Evolutionary conservation across 2,113 vertebrate genomes (phyloP).

Genomic region (Hydrolagus affinis): DNA sequence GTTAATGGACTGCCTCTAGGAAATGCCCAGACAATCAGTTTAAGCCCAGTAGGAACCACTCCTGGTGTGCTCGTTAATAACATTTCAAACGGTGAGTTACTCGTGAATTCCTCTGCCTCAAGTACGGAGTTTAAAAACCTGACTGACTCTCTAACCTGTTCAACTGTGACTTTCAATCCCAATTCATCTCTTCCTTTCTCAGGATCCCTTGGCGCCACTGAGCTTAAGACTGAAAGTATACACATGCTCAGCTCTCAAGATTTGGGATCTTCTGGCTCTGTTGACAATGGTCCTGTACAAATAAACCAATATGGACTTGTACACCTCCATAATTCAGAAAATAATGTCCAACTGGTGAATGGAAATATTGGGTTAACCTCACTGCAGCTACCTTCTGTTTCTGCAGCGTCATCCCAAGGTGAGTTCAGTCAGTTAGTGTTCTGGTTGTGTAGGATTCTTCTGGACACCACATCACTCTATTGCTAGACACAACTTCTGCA

Average conservation of each 20-base stretch:
- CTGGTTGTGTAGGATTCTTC: not conserved
- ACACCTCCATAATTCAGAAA: constrained; percentile 76
- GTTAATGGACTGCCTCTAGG: constrained; percentile 88
- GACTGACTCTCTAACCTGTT: constrained; percentile 58
- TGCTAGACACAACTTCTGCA: not conserved
- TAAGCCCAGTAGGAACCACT: constrained; percentile 72
- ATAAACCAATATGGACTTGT: constrained; percentile 89
- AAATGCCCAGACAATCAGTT: constrained; percentile 68
- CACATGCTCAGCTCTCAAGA: constrained; percentile 74
- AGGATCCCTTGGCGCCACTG: constrained; percentile 67
- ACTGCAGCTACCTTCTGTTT: constrained; percentile 78
- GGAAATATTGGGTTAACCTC: constrained; percentile 80
- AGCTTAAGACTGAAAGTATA: constrained; percentile 79
- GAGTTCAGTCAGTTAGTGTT: not conserved
- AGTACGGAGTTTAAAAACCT: constrained; percentile 71
- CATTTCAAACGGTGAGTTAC: constrained; percentile 68
- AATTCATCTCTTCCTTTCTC: constrained; percentile 61
- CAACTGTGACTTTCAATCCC: constrained; percentile 61
- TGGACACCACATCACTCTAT: not conserved
- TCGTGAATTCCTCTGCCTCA: constrained; percentile 65
- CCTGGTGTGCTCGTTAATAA: constrained; percentile 57
- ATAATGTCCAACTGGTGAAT: constrained; percentile 69
- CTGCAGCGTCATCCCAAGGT: constrained; percentile 77
- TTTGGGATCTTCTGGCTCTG: constrained; percentile 74
- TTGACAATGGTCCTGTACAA: constrained; percentile 75